These are phyloP conservation scores for Notamacropus eugenii DNA, from an alignment of 2,797 vertebrate species.

Conservation along the genomic window DNA sequence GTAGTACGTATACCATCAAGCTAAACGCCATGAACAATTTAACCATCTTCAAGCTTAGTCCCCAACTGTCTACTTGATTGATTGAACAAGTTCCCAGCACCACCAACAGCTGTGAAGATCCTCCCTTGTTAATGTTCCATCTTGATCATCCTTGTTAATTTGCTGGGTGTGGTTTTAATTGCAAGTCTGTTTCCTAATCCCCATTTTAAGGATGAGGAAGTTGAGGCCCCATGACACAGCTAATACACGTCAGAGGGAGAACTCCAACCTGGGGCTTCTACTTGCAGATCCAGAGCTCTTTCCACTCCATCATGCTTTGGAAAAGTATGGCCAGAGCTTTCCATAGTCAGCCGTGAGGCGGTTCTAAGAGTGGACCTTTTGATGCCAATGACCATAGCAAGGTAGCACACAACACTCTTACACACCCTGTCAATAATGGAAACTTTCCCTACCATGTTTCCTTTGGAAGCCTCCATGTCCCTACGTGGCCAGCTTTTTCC, in stretches of 20 bases:
- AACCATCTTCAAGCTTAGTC: not conserved
- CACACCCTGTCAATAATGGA: not conserved
- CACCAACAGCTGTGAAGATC: not conserved
- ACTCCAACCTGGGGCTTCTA: not conserved
- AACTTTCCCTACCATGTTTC: conserved; percentile 26
- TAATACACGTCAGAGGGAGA: not conserved
- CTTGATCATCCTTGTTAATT: not conserved
- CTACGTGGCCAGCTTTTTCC: conserved; percentile 64
- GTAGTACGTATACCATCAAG: not conserved
- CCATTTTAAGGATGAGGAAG: not conserved
- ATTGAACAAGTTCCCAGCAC: not conserved
- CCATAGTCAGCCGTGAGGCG: not conserved
- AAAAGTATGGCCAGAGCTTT: not conserved
- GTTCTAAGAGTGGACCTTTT: not conserved
- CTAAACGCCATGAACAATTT: not conserved
- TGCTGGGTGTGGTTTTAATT: not conserved
- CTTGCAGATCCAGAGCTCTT: not conserved
- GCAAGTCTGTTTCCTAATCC: not conserved
- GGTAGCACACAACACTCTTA: not conserved
- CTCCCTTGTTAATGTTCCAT: not conserved
- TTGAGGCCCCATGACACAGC: not conserved
- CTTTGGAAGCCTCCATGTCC: conserved; percentile 73
- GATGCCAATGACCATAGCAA: not conserved
- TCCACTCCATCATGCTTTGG: not conserved
- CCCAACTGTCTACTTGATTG: not conserved